Base-by-base conservation (phyloP, 2,797 vertebrate species). In the Hemitrygon akajei region DNA sequence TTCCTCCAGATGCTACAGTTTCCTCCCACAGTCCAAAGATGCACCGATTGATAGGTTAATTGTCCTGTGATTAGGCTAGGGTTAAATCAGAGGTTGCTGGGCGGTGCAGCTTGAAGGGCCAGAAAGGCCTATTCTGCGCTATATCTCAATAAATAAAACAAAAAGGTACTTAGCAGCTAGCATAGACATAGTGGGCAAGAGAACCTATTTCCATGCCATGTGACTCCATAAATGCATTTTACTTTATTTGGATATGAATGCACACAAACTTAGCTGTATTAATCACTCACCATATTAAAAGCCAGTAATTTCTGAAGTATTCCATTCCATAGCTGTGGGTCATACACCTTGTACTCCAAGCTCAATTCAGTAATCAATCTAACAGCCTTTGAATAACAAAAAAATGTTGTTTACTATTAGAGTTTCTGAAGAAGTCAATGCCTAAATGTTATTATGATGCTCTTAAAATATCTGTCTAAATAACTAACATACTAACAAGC, bases 301-400 rank as follows among this genome's bases (percentile, higher is more conserved):
- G 96, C 95, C 22, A 99, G 96, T 91, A 99, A 97, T 95, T 99
- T 99, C 96, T 99, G 98, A 27, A 99, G 95, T 18, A 99, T 95
- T 86, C 97, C 97, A 81, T 98, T 98, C 99, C 99, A 99, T 80
- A 99, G 97, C 94, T 98, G 97, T 71, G 96, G 94, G 94, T 99
- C 98, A 1, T 98, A 98, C 0, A 99, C 97, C 94, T 96, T 96
- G 94, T 99, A 99, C 94, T 99, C 98, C 93, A 99, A 95, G 93
- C 98, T 98, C 5, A 99, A 97, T 93, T 99, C 98, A 11, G 98
- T 96, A 94, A 99, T 97, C 95, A 99, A 94, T 79, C 95, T 97
- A 30, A 99, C 98, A 20, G 98, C 98, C 99, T 99, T 93, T 86
- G 95, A 94, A 66, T 93, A 37, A 47, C 47, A 80, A 93, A 86